Evolutionary conservation across 2,888 invertebrate genomes (phyloP), one percentile per base, ranked within the genome.

Genomic region (Phaonia tiefii): DNA sequence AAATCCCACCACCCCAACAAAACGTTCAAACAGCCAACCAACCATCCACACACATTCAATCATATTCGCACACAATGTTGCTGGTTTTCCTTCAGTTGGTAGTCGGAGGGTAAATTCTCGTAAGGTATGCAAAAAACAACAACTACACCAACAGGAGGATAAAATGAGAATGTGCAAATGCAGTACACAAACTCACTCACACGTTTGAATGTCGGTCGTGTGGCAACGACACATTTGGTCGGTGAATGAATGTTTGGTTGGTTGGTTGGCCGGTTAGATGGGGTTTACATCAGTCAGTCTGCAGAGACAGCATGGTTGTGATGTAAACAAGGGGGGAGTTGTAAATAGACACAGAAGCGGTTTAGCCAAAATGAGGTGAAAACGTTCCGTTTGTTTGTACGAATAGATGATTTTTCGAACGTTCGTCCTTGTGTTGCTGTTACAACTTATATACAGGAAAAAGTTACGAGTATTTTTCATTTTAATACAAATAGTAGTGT

Each of bases 1-100:
- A 58, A 26, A 63, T 17, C 22, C 8, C 63, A 46, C 60, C 56
- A 15, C n/a, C n/a, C n/a, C n/a, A n/a, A n/a, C n/a, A 20, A n/a
- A 25, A 58, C 10, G 22, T 51, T n/a, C n/a, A n/a, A n/a, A n/a
- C n/a, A n/a, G n/a, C n/a, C n/a, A n/a, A n/a, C n/a, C n/a, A n/a
- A n/a, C n/a, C n/a, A n/a, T n/a, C n/a, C 5, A 44, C 42, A 2
- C 25, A 69, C n/a, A 25, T 26, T 42, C 22, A 13, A 60, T 13
- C 26, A 25, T 37, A 22, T 20, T 56, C 31, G 37, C 11, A 58
- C 31, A 26, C 58, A 1, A 26, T 31, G 63, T 63, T 26, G 42
- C 20, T 42, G 63, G 13, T 54, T 13, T 15, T 49, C n/a, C n/a
- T n/a, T n/a, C n/a, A n/a, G 15, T 49, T 49, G 1, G 7, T 5